These are phyloP conservation scores for Anser cygnoides DNA, from an alignment of 2,113 vertebrate genomes.

Conservation along the genomic window DNA sequence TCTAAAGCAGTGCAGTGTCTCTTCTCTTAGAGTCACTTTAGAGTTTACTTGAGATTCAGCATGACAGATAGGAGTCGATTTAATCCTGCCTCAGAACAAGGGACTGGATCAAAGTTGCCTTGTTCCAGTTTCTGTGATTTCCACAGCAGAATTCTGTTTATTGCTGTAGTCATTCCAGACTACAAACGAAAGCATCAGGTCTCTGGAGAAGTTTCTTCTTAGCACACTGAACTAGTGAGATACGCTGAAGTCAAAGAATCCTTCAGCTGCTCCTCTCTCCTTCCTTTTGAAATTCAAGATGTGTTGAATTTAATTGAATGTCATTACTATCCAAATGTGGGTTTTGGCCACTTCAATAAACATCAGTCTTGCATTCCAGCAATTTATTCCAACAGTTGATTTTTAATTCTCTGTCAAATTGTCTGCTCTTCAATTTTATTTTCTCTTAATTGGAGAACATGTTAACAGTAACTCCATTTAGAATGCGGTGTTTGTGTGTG, in stretches of 20 bases:
- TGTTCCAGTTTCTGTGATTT: not conserved
- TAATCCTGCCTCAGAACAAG: not conserved
- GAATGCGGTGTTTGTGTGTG: too few relatives aligned
- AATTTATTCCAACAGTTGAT: not conserved
- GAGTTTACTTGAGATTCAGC: not conserved
- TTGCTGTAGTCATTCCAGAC: not conserved
- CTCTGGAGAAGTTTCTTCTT: not conserved
- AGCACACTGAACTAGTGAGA: not conserved
- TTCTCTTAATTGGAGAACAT: not conserved
- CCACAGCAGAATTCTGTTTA: not conserved
- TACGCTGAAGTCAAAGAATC: not conserved
- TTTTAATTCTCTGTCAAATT: not conserved
- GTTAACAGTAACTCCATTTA: not conserved
- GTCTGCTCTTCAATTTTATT: not conserved
- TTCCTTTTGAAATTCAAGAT: not conserved
- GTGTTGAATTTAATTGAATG: not conserved
- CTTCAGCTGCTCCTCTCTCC: not conserved
- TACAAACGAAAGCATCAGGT: not conserved
- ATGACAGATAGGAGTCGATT: not conserved
- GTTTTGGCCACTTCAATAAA: not conserved
- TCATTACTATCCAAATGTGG: not conserved
- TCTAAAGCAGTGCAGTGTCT: not conserved
- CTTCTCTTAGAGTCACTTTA: not conserved
- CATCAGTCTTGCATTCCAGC: not conserved
- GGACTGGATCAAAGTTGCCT: not conserved